Conservation (phyloP, 2,113 vertebrate genomes). For the Elaphurus davidianus region DNA sequence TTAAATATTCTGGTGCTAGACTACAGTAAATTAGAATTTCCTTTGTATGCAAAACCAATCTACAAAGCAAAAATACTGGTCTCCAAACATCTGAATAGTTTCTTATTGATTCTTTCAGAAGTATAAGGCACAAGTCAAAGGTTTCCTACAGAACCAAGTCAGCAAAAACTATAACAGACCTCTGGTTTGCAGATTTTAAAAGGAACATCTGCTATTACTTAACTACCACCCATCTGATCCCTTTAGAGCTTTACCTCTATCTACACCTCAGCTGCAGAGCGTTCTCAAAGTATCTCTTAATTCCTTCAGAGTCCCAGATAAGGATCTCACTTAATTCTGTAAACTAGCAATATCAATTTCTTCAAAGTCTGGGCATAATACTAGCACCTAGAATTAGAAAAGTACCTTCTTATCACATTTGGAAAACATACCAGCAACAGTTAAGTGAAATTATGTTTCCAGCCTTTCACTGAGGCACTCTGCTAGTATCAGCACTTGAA, state of each 20-base stretch:
- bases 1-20: neutral
- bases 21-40: neutral
- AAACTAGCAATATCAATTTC: neutral
- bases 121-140: neutral
- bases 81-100: neutral
- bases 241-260: neutral
- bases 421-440: neutral
- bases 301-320: neutral
- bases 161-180: neutral
- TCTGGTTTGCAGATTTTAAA: neutral
- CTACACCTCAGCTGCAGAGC: neutral
- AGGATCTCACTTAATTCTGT: neutral
- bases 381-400: constrained; percentile 14
- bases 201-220: constrained; percentile 24
- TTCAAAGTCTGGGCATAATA: constrained; percentile 10
- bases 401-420: neutral
- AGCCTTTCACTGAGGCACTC: neutral
- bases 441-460: neutral
- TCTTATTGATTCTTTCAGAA: constrained; percentile 14
- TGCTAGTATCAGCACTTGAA: neutral
- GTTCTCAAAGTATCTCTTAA: constrained; percentile 2
- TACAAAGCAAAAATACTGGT: constrained; percentile 14
- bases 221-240: neutral
- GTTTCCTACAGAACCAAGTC: neutral
- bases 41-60: neutral